A percentile compares a stretch with the other conserved stretches of the same genome.
Conservation (phyloP, 2,888 invertebrate species). For the Clivina fossor region DNA sequence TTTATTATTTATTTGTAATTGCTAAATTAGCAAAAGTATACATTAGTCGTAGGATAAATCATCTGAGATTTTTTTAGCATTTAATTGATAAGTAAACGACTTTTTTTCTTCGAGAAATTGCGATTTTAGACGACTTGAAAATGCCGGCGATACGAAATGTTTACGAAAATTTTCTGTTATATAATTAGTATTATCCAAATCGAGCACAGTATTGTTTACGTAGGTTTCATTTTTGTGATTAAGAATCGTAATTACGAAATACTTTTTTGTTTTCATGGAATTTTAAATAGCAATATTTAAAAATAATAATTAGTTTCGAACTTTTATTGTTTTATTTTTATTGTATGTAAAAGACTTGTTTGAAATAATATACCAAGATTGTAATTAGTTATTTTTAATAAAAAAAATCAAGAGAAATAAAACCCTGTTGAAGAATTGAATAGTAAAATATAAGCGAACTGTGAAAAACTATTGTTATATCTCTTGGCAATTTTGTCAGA, state of each 20-base stretch:
- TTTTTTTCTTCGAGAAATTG: slow-evolving; percentile 2
- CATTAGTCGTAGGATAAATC: no score
- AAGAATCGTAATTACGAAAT: no score
- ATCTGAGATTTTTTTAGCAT: no score
- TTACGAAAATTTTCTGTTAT: slow-evolving; percentile 8
- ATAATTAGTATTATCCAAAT: slow-evolving; percentile 5
- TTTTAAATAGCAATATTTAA: background rate
- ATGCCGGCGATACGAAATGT: slow-evolving; percentile 1
- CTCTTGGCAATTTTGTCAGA: slow-evolving; percentile 2
- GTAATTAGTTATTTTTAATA: background rate
- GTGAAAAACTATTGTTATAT: slow-evolving; percentile 4
- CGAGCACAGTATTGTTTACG: slow-evolving; percentile 7
- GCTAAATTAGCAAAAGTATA: no score
- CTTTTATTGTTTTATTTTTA: background rate
- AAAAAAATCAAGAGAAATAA: background rate
- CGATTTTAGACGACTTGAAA: slow-evolving; percentile 7
- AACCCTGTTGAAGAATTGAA: slow-evolving; percentile 1
- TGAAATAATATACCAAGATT: background rate
- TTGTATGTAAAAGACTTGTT: background rate
- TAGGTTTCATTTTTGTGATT: slow-evolving; percentile 1
- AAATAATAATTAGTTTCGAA: background rate
- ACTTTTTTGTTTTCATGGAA: background rate
- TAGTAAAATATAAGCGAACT: slow-evolving; percentile 15
- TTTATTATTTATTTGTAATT: no score
- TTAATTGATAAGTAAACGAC: slow-evolving; percentile 11